Evolutionary conservation across 2,797 vertebrate species (phyloP), one percentile per base, ranked within the genome.

Genomic region (Threskiornis aethiopicus): DNA sequence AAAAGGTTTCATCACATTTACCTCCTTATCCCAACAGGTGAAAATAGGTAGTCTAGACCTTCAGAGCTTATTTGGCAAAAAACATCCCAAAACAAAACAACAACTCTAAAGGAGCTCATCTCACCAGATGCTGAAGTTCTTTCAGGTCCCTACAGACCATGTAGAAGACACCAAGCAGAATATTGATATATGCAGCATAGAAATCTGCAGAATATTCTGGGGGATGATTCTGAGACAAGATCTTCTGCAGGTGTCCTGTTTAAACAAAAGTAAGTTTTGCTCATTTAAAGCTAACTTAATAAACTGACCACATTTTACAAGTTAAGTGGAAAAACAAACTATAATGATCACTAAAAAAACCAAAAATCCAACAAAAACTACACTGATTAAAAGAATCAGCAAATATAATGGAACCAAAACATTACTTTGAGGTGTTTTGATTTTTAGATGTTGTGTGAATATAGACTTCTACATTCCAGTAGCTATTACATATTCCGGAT

Each of bases 151-250:
- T 98, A 95, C 99, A 99, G 65, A 99, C 99, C 1, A 99, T 98
- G 96, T 99, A 99, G 96, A 99, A 99, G 87, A 99, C 99, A 72
- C 99, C 99, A 96, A 99, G 99, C 71, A 99, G 98, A 97, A 99
- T 99, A 98, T 99, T 99, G 97, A 99, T 98, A 97, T 99, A 99
- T 13, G 99, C 98, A 29, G 99, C 97, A 97, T 99, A 99, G 90
- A 99, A 98, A 89, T 99, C 99, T 6, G 98, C 97, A 2, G 99
- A 99, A 97, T 99, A 99, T 31, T 98, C 98, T 8, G 99, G 98
- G 93, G 99, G 99, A 97, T 97, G 97, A 97, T 99, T 98, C 57
- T 97, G 98, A 44, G 98, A 99, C 72, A 99, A 97, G 91, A 99
- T 99, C 98, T 99, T 99, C 90, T 99, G 99, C 84, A 99, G 98